Evolutionary conservation across 2,888 invertebrate species (phyloP).

Genomic region (Hermaeophaga mercurialis): DNA sequence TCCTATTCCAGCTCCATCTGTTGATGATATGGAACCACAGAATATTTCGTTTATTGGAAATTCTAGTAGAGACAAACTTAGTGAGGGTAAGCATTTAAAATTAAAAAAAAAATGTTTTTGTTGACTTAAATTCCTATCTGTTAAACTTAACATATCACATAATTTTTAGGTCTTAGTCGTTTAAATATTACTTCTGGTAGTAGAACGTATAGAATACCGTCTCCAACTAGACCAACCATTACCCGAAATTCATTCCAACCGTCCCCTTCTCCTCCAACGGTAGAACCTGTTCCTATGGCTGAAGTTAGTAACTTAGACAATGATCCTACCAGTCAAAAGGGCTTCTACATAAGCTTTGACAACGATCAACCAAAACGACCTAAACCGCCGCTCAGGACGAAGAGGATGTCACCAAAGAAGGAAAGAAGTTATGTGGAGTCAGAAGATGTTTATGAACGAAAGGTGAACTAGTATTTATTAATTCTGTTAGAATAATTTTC

Average conservation of each 20-base stretch:
- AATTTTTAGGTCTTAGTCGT: conserved; percentile 67
- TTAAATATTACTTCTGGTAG: conserved; percentile 87
- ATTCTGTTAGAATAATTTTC: too few species aligned
- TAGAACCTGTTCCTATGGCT: conserved; percentile 48
- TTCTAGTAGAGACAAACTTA: conserved; percentile 61
- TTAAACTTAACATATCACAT: too few species aligned
- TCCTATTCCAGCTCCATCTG: conserved; percentile 69
- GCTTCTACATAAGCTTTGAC: conserved; percentile 94
- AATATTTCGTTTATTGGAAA: conserved; percentile 90
- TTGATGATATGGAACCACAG: conserved; percentile 91
- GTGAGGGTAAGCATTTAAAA: conserved; percentile 48
- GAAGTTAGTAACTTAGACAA: conserved; percentile 59
- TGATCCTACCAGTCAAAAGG: conserved; percentile 69
- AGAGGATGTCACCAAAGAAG: conserved; percentile 78
- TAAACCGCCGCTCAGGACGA: conserved; percentile 82
- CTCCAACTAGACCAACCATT: conserved; percentile 78
- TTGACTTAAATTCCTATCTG: too few species aligned
- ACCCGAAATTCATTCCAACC: conserved; percentile 74
- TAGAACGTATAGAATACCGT: conserved; percentile 86
- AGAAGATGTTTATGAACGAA: conserved; percentile 40
- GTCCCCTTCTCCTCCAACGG: conserved; percentile 39
- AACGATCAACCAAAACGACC: conserved; percentile 86
- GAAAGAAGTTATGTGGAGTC: conserved; percentile 59
- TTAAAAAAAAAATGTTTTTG: too few species aligned
- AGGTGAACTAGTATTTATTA: too few species aligned